These are phyloP conservation scores for Taxidea taxus DNA, from an alignment of 2,113 vertebrate species.

Conservation along the genomic window DNA sequence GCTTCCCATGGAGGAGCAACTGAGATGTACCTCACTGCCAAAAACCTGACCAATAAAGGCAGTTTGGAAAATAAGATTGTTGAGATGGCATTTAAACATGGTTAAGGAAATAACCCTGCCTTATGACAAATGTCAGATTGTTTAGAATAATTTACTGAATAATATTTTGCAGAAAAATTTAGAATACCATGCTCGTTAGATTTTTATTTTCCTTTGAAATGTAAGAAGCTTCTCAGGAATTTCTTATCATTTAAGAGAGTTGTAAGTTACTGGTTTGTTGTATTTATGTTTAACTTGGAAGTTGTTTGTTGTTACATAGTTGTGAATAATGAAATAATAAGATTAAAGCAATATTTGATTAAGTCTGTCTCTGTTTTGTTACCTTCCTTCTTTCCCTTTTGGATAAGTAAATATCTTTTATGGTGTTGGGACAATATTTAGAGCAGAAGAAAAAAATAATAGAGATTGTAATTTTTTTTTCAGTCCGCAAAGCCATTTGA, in stretches of 20 bases:
- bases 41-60: not conserved
- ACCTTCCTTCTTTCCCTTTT: conserved; percentile 14
- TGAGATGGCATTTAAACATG: conserved; percentile 36
- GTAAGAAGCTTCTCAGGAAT: conserved; percentile 37
- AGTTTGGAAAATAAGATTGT: conserved; percentile 8
- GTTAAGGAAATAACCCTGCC: conserved; percentile 23
- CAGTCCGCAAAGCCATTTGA: not conserved
- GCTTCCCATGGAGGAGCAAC: not conserved
- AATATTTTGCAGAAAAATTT: conserved; percentile 31
- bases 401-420: conserved; percentile 19
- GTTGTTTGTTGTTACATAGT: conserved; percentile 46
- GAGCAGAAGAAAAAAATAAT: not conserved
- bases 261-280: conserved; percentile 41
- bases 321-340: conserved; percentile 57
- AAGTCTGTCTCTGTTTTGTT: conserved; percentile 34
- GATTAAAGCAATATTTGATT: conserved; percentile 38
- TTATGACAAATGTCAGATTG: not conserved
- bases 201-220: conserved; percentile 66
- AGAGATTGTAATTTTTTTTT: not conserved
- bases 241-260: conserved; percentile 46
- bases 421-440: not conserved
- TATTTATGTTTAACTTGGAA: conserved; percentile 52
- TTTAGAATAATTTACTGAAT: conserved; percentile 23
- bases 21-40: not conserved
- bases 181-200: conserved; percentile 48